Base-by-base conservation (phyloP, 2,797 vertebrate species). In the Ptychadena robeensis region DNA sequence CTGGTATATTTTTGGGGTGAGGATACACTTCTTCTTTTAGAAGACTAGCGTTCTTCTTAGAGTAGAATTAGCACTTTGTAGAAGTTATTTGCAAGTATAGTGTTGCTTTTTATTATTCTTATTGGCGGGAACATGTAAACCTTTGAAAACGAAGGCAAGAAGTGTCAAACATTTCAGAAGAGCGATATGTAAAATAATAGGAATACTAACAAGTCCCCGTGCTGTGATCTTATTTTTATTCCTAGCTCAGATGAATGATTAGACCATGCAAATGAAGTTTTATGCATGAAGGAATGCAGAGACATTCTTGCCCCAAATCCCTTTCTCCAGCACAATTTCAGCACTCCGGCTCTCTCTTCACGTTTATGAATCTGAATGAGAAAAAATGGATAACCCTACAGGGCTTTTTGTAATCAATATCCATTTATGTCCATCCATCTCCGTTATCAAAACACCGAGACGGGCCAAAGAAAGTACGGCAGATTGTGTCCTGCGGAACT, bases 361-460 rank as follows among this genome's bases (percentile, higher is more conserved):
- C 61, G 48, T 64, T 71, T 82, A 38, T 78, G 53, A 77, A 83
- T 72, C 53, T 83, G 67, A 65, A 78, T 61, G 40, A 71, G 73
- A 59, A 78, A 68, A 71, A 71, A 65, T 71, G 37, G 31, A 65
- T 61, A 72, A 71, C 74, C 73, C 68, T 48, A 53, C 9, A 64
- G 74, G 81, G 28, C n/a, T 83, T 78, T 59, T 31, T 83, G 81
- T 53, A 78, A 83, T 78, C 81, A 66, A 83, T 83, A 83, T 72
- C 81, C 74, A 82, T 82, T 77, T 82, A 48, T 44, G 81, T 76
- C 57, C 73, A 82, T 76, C 48, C 66, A 82, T 70, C 65, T 37
- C 27, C 0, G 35, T 70, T 73, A 73, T 74, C 64, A 70, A 71
- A 83, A 83, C 69, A 61, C 35, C n/a, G 63, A 71, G 69, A 30